Conservation (phyloP, 2,888 invertebrate species). For the Epicampocera succincta region DNA sequence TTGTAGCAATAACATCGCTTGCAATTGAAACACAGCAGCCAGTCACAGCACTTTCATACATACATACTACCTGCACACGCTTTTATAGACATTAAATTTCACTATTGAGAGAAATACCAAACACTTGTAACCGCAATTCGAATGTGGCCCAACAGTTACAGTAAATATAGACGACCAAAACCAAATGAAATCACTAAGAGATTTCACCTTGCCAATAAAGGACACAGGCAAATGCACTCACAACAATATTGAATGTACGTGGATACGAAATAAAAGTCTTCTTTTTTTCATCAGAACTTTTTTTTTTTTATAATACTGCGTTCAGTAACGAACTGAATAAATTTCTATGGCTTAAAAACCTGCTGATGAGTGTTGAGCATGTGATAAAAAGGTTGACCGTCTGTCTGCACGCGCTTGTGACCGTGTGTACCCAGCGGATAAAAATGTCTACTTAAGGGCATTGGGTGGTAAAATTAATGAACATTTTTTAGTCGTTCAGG, state of each 20-base stretch:
- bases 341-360: conserved; percentile 55
- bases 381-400: conserved; percentile 62
- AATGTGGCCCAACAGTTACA: conserved; percentile 67
- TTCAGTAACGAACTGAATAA: conserved; percentile 54
- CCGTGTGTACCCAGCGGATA: not conserved
- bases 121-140: conserved; percentile 71
- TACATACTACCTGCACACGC: no score
- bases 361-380: conserved; percentile 62
- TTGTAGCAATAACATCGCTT: conserved; percentile 47
- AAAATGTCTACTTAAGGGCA: no score
- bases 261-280: conserved; percentile 39
- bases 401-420: not conserved
- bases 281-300: conserved; percentile 54
- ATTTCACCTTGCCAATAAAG: conserved; percentile 66
- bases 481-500: no score
- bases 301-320: conserved; percentile 1
- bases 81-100: conserved; percentile 46
- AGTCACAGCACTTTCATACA: not conserved
- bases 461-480: no score
- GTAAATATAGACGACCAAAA: conserved; percentile 34
- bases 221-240: not conserved
- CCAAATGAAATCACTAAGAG: conserved; percentile 65
- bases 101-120: conserved; percentile 60
- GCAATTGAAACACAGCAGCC: conserved; percentile 37
- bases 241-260: conserved; percentile 13